Base-by-base conservation (phyloP, 2,797 vertebrate genomes). In the Crenichthys baileyi region DNA sequence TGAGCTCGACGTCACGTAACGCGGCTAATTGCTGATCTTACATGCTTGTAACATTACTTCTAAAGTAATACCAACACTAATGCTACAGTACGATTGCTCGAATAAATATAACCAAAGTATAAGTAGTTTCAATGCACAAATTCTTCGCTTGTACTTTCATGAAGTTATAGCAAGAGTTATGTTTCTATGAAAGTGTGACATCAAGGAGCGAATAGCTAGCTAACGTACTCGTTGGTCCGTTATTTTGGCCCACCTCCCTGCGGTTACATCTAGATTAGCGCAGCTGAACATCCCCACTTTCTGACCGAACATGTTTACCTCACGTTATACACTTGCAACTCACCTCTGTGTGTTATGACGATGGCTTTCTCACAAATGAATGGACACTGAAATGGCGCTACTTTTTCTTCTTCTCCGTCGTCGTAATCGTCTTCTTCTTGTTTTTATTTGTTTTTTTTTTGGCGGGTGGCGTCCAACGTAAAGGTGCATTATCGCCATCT, bases 311-410 rank as follows among this genome's bases (percentile, higher is more conserved):
- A 11, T 13, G 22, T 13, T 26, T 2, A 5, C 5, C 1, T 55
- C n/a, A 9, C 0, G 0, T 11, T 39, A 36, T 36, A 39, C 8
- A 63, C 18, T 31, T 63, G 9, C 16, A 60, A 82, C 87, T 83
- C 74, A 93, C 93, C 92, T 48, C 6, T 51, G 16, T 8, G 29
- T 50, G 39, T 61, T 56, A 39, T n/a, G 60, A 48, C 44, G 55
- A 31, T 79, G 86, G 89, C 85, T 84, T 79, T 70, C 4, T 53
- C 2, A 39, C 65, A 29, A 88, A 92, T 94, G 89, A 86, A 81
- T 63, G 31, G 31, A 36, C 15, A 36, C 82, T 67, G 87, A 86
- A 92, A 93, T 91, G 92, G 90, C 91, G 87, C 75, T 70, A 68
- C 61, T 39, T 46, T 15, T 12, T 68, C 31, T 31, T 31, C 31